These are phyloP conservation scores for Lethrus apterus DNA, from an alignment of 1,140 invertebrate species.

Conservation along the genomic window DNA sequence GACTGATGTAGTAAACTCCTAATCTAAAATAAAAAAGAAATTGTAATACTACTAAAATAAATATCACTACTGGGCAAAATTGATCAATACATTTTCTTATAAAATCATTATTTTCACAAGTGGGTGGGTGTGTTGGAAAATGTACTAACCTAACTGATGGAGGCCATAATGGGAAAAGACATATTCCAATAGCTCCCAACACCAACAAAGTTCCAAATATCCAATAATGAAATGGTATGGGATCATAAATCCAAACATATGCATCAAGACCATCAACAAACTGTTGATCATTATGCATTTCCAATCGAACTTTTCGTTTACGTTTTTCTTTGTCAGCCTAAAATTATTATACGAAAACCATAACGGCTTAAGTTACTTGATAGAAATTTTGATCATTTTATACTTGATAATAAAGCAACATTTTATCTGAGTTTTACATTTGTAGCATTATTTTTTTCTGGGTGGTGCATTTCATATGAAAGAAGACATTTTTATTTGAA, in stretches of 20 bases:
- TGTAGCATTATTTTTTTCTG: too few species aligned
- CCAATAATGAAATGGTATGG: conserved; percentile 95
- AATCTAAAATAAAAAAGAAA: conserved; percentile 54
- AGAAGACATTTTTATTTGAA: too few species aligned
- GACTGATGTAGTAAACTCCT: conserved; percentile 94
- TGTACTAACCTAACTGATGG: conserved; percentile 66
- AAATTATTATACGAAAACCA: conserved; percentile 16
- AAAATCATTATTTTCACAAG: too few species aligned
- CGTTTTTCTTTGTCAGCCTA: conserved; percentile 50
- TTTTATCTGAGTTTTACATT: too few species aligned
- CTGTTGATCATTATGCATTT: conserved; percentile 93
- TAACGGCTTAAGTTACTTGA: too few species aligned
- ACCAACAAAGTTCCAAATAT: conserved; percentile 87
- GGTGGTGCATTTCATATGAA: too few species aligned
- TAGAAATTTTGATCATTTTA: conserved; percentile 1
- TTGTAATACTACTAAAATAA: too few species aligned
- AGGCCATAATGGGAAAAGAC: conserved; percentile 97
- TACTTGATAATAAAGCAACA: too few species aligned
- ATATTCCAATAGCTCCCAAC: conserved; percentile 88
- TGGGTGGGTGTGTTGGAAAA: conserved; percentile 2
- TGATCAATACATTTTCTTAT: too few species aligned
- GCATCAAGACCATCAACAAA: conserved; percentile 92
- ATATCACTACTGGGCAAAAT: too few species aligned
- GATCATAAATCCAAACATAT: conserved; percentile 99
- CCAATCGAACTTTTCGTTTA: conserved; percentile 69